Evolutionary conservation across 30 jellyfish, hydroid and myxozoan species (phyloP).

Genomic region (Clytia hemisphaerica): DNA sequence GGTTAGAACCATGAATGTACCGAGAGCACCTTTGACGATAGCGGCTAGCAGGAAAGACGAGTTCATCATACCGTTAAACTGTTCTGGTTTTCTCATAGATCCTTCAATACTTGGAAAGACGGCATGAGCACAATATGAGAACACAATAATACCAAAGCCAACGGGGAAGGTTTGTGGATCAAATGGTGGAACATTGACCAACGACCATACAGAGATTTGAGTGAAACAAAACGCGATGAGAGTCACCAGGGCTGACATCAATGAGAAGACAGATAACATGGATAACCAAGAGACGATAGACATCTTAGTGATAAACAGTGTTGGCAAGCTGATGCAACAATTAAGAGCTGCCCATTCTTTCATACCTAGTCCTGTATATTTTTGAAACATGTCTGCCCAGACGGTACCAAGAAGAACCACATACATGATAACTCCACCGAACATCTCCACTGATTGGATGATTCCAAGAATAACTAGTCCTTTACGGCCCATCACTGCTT

Average conservation of each 20-base stretch:
- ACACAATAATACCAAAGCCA: conserved; percentile 89
- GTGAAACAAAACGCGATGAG: conserved; percentile 66
- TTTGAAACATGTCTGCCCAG: conserved; percentile 58
- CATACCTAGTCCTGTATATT: conserved; percentile 58
- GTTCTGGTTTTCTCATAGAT: conserved; percentile 80
- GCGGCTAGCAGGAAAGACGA: conserved; percentile 90
- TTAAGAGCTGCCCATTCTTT: conserved; percentile 89
- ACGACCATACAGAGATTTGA: conserved; percentile 54
- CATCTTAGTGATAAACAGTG: conserved; percentile 77
- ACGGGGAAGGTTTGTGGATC: conserved; percentile 82
- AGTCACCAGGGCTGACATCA: conserved; percentile 65
- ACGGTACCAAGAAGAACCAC: conserved; percentile 69
- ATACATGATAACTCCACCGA: conserved; percentile 90
- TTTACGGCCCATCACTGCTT: conserved; percentile 52
- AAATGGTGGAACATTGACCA: conserved; percentile 66
- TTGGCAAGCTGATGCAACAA: conserved; percentile 62
- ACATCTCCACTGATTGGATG: conserved; percentile 79
- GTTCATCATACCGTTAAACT: conserved; percentile 68
- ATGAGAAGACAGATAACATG: conserved; percentile 75
- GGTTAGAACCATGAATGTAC: conserved; percentile 81
- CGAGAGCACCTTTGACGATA: conserved; percentile 59
- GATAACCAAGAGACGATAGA: conserved; percentile 91
- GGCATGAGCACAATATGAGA: conserved; percentile 95
- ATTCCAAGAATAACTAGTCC: conserved; percentile 53
- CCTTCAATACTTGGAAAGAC: conserved; percentile 95